Conservation (phyloP, 1,140 invertebrate genomes). For the Ditylenchus dipsaci region DNA sequence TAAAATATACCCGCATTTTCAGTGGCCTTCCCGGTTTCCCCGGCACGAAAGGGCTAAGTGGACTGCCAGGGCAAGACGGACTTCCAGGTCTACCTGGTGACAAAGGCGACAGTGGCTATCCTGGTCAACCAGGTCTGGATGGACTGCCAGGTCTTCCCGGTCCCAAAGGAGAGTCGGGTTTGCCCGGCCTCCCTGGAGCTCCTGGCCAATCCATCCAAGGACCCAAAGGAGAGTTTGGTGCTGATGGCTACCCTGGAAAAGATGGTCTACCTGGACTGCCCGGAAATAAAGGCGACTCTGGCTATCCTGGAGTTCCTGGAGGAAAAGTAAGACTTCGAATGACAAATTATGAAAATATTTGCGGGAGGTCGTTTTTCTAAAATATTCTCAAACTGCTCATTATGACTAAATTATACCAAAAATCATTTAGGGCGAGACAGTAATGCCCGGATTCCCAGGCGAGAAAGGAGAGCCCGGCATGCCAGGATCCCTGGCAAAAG, state of each 20-base stretch:
- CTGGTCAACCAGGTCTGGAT: conserved; percentile 58
- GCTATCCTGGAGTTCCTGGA: conserved; percentile 44
- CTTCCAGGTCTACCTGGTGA: conserved; percentile 50
- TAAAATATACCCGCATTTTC: conserved; percentile 29
- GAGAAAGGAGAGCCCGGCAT: conserved; percentile 50
- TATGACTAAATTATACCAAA: neutral
- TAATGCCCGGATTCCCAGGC: conserved; percentile 51
- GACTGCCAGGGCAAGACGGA: conserved; percentile 36
- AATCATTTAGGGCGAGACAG: conserved; percentile 33
- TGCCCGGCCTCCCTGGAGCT: conserved; percentile 56
- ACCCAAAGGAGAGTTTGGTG: conserved; percentile 46
- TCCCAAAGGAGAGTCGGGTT: conserved; percentile 28
- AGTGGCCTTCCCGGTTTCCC: conserved; percentile 62
- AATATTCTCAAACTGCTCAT: neutral
- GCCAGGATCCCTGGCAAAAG: conserved; percentile 45
- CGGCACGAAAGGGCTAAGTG: conserved; percentile 43
- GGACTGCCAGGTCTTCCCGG: conserved; percentile 59
- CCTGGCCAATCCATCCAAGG: conserved; percentile 56
- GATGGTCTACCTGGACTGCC: conserved; percentile 41
- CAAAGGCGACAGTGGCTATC: conserved; percentile 48
- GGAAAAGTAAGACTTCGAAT: neutral
- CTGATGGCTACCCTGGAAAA: conserved; percentile 51
- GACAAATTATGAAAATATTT: too few species aligned
- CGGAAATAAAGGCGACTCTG: conserved; percentile 34
- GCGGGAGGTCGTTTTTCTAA: too few species aligned